A percentile compares a stretch with the other conserved stretches of the same genome.
Evolutionary conservation across 2,113 vertebrate species (phyloP).

Genomic region (Phyllostomus discolor): DNA sequence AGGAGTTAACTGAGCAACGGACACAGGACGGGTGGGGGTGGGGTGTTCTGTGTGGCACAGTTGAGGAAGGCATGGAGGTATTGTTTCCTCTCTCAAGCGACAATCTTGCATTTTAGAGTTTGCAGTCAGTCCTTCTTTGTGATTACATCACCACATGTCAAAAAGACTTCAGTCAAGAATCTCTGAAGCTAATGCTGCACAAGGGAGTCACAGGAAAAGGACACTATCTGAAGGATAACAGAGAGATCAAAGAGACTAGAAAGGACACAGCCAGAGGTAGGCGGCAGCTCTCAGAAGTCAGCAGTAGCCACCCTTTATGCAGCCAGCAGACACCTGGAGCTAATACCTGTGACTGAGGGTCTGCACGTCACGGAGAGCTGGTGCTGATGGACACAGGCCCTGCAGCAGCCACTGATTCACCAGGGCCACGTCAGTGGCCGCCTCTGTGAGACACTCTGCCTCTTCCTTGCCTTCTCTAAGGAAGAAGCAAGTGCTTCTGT

Average conservation of each 20-base stretch:
- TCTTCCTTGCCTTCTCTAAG: neutral
- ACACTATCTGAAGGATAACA: neutral
- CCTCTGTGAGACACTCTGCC: neutral
- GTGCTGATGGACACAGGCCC: neutral
- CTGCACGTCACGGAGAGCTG: neutral
- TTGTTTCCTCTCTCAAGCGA: neutral
- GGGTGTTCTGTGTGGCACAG: neutral
- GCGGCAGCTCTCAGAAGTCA: neutral
- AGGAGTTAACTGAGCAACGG: conserved; percentile 52
- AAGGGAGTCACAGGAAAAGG: neutral
- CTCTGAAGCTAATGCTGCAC: neutral
- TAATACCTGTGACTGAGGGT: neutral
- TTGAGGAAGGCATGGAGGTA: neutral
- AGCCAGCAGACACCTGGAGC: neutral
- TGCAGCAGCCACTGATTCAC: neutral
- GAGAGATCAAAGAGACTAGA: neutral
- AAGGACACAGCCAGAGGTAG: neutral
- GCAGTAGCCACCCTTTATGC: neutral
- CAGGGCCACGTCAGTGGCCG: neutral
- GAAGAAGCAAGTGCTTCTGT: neutral
- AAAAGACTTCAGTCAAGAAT: neutral
- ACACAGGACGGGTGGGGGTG: neutral
- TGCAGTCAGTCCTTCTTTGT: neutral
- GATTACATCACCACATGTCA: neutral
- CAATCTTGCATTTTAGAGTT: neutral